Percentiles rank a stretch among this genome's conserved stretches.
Evolutionary conservation across 2,888 invertebrate genomes (phyloP).

Genomic region (Gastrophysa polygoni): DNA sequence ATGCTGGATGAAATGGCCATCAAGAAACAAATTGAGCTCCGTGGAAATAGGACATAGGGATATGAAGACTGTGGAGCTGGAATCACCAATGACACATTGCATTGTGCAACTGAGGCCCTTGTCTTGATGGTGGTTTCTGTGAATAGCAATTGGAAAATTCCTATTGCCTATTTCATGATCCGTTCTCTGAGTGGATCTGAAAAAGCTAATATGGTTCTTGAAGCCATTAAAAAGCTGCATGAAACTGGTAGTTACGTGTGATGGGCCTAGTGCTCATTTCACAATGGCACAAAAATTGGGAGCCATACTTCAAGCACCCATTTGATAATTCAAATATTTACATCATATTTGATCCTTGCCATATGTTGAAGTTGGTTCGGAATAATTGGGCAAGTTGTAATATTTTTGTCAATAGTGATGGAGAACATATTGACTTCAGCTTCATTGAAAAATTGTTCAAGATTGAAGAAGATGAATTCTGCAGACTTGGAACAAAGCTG

Average conservation of each 20-base stretch:
- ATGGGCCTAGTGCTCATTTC: no score
- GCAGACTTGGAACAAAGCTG: no score
- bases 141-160: constrained; percentile 38
- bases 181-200: constrained; percentile 29
- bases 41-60: constrained; percentile 26
- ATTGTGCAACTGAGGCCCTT: constrained; percentile 37
- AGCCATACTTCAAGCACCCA: constrained; percentile 34
- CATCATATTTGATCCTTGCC: constrained; percentile 23
- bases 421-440: constrained; percentile 11
- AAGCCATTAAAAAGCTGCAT: constrained; percentile 26
- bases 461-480: no score
- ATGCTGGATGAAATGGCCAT: constrained; percentile 42
- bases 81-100: constrained; percentile 37
- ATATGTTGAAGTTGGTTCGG: no score
- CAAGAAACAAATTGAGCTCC: constrained; percentile 31
- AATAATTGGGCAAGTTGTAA: no score
- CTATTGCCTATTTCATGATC: constrained; percentile 41
- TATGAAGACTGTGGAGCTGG: no score
- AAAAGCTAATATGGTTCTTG: constrained; percentile 26
- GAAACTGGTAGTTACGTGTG: constrained; percentile 34
- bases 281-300: constrained; percentile 31
- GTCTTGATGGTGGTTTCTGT: constrained; percentile 33
- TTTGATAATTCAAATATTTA: constrained; percentile 12
- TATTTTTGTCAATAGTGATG: constrained; percentile 17
- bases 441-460: constrained; percentile 19